Evolutionary conservation across 2,888 invertebrate genomes (phyloP), one percentile per base, ranked within the genome.

Genomic region (Melinopterus prodromus): DNA sequence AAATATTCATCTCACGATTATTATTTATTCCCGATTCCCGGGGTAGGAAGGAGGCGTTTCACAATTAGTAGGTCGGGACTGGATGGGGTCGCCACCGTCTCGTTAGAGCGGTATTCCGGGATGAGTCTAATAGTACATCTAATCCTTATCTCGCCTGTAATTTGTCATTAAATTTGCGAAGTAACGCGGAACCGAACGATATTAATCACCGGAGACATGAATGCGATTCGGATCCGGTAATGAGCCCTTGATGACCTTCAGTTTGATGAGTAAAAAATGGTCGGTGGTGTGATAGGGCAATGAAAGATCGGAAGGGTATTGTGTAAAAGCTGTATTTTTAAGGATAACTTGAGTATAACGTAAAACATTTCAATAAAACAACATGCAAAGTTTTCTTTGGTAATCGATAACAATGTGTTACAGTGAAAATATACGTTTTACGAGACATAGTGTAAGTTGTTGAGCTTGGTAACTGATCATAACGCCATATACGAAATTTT

Each of bases 81-180:
- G 53, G 53, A 53, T 53, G 53, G 53, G 53, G 53, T 53, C 53
- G 53, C 53, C 53, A 53, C 53, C 53, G 53, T 53, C 53, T 53
- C 53, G 53, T 53, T 53, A 53, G 53, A 53, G 53, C 53, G 53
- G 5, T 53, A 71, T 15, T 36, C 37, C 78, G 70, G 37, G 78
- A 78, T 69, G 72, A 72, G 78, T 71, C 80, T 83, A 81, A 84
- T 84, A 35, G 74, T 74, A 35, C 16, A 85, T 86, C 85, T 86
- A 84, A 85, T 84, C 84, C 83, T 78, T 83, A 85, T 86, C 86
- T 83, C 83, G 81, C 82, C 82, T 80, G 84, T 86, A 85, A 87
- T 86, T 87, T 86, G 86, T 87, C 86, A 87, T 85, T 86, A 84
- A 83, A 85, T 85, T 84, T 82, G 83, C 84, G 84, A 84, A 84